Percentiles rank a stretch among this genome's conserved stretches.
Evolutionary conservation across 2,888 invertebrate genomes (phyloP).

Genomic region (Diaprepes abbreviatus): DNA sequence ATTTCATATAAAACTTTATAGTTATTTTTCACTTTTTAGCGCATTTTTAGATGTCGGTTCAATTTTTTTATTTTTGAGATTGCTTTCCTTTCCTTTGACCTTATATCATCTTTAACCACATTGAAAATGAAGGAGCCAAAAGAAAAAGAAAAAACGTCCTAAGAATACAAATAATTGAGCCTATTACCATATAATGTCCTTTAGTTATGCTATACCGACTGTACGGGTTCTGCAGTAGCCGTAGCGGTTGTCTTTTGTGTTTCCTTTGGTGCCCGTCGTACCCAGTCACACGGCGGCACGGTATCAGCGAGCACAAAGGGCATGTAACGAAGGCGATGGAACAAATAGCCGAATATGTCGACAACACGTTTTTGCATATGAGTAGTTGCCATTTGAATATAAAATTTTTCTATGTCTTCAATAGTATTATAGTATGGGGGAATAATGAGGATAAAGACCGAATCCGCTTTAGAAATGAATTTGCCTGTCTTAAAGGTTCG

Average conservation of each 20-base stretch:
- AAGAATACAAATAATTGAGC: conserved; percentile 42
- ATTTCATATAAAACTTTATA: too few species aligned
- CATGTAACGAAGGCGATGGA: conserved; percentile 50
- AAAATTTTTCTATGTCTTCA: too few species aligned
- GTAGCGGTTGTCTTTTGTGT: conserved; percentile 36
- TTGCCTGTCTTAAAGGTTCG: too few species aligned
- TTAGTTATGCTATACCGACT: conserved; percentile 39
- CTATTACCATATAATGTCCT: conserved; percentile 45
- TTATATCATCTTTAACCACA: too few species aligned
- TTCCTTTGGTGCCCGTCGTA: conserved; percentile 26
- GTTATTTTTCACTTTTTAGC: too few species aligned
- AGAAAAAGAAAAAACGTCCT: conserved; percentile 19
- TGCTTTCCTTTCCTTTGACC: too few species aligned
- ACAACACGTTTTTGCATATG: not conserved
- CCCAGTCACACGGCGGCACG: conserved; percentile 27
- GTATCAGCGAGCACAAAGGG: conserved; percentile 43
- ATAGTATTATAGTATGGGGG: too few species aligned
- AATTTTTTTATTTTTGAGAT: too few species aligned
- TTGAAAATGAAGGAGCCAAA: too few species aligned
- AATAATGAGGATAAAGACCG: too few species aligned
- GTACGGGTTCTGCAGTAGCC: conserved; percentile 20
- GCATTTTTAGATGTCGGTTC: too few species aligned
- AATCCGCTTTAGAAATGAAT: too few species aligned
- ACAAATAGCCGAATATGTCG: conserved; percentile 20
- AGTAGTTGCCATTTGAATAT: not conserved